Evolutionary conservation across 2,888 invertebrate species (phyloP).

Genomic region (Micoletzkya japonica): DNA sequence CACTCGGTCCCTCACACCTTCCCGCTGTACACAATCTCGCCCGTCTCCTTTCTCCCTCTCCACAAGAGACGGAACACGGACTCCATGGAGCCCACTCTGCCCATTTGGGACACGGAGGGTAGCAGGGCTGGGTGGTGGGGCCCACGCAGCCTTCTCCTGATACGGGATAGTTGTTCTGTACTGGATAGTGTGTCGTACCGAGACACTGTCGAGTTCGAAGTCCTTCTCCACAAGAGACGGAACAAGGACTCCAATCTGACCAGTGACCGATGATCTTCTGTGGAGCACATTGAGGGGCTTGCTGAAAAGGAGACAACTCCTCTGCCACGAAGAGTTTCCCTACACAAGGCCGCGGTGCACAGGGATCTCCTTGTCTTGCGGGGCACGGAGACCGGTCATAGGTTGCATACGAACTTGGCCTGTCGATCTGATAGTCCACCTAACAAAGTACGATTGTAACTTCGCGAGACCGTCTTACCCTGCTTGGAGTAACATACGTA

Average conservation of each 20-base stretch:
- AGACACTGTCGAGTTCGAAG: constrained; percentile 38
- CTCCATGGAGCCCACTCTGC: constrained; percentile 44
- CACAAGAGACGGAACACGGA: constrained; percentile 43
- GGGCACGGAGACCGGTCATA: constrained; percentile 46
- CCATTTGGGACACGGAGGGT: constrained; percentile 41
- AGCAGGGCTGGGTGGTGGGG: constrained; percentile 36
- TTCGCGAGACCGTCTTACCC: too few relatives aligned
- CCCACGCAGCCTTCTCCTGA: constrained; percentile 37
- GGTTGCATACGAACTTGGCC: not conserved
- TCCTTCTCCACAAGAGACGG: constrained; percentile 43
- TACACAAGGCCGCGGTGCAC: constrained; percentile 48
- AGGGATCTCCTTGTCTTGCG: constrained; percentile 47
- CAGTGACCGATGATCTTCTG: too few relatives aligned
- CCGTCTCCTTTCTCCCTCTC: constrained; percentile 42
- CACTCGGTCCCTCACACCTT: constrained; percentile 46
- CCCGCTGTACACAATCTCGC: constrained; percentile 40
- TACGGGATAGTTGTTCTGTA: not conserved
- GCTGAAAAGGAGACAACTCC: too few relatives aligned
- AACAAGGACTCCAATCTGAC: constrained; percentile 46
- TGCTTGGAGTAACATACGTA: constrained; percentile 14
- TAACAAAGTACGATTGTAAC: too few relatives aligned
- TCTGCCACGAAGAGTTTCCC: constrained; percentile 9
- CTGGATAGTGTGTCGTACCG: constrained; percentile 28
- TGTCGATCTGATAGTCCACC: not conserved
- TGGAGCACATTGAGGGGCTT: too few relatives aligned